Evolutionary conservation across 2,113 vertebrate genomes (phyloP).

Genomic region (Ochotona curzoniae): DNA sequence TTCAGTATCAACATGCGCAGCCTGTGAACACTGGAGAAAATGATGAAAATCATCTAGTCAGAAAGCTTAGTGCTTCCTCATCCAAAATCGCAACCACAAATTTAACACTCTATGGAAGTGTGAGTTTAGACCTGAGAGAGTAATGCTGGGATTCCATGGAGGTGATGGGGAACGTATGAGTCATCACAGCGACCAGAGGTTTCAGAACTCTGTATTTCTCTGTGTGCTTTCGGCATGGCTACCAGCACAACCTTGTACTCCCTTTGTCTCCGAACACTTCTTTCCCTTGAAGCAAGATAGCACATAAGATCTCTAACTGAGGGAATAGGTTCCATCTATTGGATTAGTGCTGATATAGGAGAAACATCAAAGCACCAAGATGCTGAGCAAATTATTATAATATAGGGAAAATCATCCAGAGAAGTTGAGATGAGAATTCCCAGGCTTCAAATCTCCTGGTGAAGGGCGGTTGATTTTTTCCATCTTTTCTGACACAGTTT

Average conservation of each 20-base stretch:
- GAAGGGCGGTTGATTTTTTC: background rate
- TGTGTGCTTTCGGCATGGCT: background rate
- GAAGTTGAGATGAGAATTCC: background rate
- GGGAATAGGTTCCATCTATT: background rate
- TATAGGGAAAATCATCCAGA: background rate
- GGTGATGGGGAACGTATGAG: background rate
- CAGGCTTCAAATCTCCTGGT: background rate
- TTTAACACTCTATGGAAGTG: too few species aligned
- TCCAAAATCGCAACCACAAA: background rate
- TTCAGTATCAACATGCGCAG: background rate
- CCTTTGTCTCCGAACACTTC: background rate
- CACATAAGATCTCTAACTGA: background rate
- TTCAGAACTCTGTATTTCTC: background rate
- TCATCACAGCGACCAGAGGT: background rate
- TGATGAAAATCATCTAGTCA: background rate
- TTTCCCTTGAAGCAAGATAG: background rate
- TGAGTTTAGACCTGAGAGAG: background rate
- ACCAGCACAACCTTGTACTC: fast-evolving
- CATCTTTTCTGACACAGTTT: background rate
- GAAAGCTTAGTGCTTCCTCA: background rate
- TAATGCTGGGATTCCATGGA: background rate
- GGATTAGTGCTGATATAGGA: background rate
- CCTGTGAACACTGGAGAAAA: conserved; percentile 39
- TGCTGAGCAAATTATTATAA: background rate
- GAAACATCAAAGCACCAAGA: background rate